Evolutionary conservation across 1,140 invertebrate genomes (phyloP), one percentile per base, ranked within the genome.

Genomic region (Andricus grossulariae): DNA sequence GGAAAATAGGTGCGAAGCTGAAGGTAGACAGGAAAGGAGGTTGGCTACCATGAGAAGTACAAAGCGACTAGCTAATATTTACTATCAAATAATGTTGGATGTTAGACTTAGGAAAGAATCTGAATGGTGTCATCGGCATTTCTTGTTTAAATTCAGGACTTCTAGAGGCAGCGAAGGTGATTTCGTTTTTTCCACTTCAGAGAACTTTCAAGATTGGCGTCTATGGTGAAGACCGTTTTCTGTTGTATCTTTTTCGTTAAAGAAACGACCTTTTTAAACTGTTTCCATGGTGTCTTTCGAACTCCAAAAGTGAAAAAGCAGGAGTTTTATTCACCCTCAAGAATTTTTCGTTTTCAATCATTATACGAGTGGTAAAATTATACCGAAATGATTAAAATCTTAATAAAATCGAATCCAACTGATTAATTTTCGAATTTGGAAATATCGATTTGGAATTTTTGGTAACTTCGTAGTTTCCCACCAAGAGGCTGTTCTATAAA

Each of bases 101-200:
- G 25, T 18, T 57, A 19, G 19, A 57, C 6, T 1, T 21, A n/a
- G 19, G 7, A 45, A 45, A 21, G 12, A 60, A 16, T 72, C 50
- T 79, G 83, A 86, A 85, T 83, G 82, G 83, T 85, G 80, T 79
- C 76, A 80, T 75, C 49, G 55, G 21, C 51, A 21, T n/a, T 10
- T 71, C 73, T 77, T 73, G 83, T 85, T 89, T 84, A 86, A 89
- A 89, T 89, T 87, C 88, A 82, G 78, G 51, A 60, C 84, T 83
- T 82, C 84, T 82, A 45, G 73, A 72, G 70, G 77, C 75, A 78
- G 78, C 55, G 79, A 82, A 77, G 77, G 79, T 82, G 77, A 83
- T 84, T 82, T 83, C 77, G 51, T 52, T 73, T 80, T 78, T 80
- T 78, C 78, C 80, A 76, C 13, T 70, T 51, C 21, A 39, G 32